Conservation (phyloP, 2,797 vertebrate genomes). For the Paedocypris micromegethes region DNA sequence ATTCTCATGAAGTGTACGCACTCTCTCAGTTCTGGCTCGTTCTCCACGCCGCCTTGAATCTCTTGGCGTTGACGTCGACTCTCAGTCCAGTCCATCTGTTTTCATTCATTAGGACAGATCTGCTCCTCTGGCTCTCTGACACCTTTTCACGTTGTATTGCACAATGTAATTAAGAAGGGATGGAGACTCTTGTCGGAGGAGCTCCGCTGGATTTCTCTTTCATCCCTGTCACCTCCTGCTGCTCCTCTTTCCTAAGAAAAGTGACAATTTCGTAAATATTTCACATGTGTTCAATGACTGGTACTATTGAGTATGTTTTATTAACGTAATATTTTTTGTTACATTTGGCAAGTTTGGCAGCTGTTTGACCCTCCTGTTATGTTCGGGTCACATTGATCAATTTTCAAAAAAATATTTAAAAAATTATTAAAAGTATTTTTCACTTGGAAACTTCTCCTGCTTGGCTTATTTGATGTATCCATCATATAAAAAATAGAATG, state of each 20-base stretch:
- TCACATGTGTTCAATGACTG: too few species aligned
- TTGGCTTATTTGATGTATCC: too few species aligned
- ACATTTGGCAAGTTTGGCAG: too few species aligned
- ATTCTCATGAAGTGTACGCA: conserved; percentile 25
- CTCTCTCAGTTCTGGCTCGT: conserved; percentile 36
- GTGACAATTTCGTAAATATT: too few species aligned
- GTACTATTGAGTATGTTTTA: too few species aligned
- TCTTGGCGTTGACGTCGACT: conserved; percentile 44
- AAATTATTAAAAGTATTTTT: too few species aligned
- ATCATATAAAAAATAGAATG: too few species aligned
- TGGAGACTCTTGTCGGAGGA: conserved; percentile 49
- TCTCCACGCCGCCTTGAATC: conserved; percentile 20
- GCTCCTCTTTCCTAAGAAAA: not conserved
- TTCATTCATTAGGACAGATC: conserved; percentile 75
- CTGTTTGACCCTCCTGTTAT: too few species aligned
- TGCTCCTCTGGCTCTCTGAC: conserved; percentile 66
- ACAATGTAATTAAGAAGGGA: conserved; percentile 69
- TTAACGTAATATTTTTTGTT: too few species aligned
- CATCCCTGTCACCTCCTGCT: conserved; percentile 13
- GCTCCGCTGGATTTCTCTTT: not conserved
- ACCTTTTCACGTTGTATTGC: conserved; percentile 68
- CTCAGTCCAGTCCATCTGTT: conserved; percentile 68
- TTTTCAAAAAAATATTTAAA: too few species aligned
- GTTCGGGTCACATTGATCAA: too few species aligned
- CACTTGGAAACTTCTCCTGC: too few species aligned